Percentiles rank a stretch among this genome's conserved stretches.
Evolutionary conservation across 1,140 invertebrate genomes (phyloP).

Genomic region (Galendromus occidentalis): DNA sequence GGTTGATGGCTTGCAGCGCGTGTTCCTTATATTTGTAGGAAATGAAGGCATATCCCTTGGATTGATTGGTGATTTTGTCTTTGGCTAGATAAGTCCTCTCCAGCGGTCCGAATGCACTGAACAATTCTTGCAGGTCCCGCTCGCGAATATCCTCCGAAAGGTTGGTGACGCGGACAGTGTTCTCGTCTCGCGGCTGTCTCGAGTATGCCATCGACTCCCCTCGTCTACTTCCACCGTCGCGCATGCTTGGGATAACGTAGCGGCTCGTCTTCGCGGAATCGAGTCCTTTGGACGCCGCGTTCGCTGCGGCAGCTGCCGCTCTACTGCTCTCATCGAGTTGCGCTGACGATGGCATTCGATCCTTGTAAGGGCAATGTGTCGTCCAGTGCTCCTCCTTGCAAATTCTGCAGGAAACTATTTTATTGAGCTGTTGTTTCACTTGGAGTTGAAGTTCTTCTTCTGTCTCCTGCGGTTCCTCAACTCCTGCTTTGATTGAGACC

Average conservation of each 20-base stretch:
- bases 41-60: slow-evolving; percentile 71
- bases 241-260: slow-evolving; percentile 61
- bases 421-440: slow-evolving; percentile 45
- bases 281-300: slow-evolving; percentile 14
- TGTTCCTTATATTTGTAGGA: slow-evolving; percentile 74
- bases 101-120: slow-evolving; percentile 70
- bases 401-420: slow-evolving; percentile 73
- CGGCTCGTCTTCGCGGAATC: slow-evolving; percentile 28
- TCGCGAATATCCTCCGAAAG: slow-evolving; percentile 88
- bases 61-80: slow-evolving; percentile 40
- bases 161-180: slow-evolving; percentile 88
- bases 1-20: slow-evolving; percentile 70
- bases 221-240: slow-evolving; percentile 50
- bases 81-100: slow-evolving; percentile 69
- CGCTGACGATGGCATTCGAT: slow-evolving; percentile 36
- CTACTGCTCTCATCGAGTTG: slow-evolving; percentile 10
- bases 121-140: slow-evolving; percentile 81
- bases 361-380: slow-evolving; percentile 85
- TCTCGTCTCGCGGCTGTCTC: slow-evolving; percentile 36
- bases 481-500: slow-evolving; percentile 33
- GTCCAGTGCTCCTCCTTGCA: slow-evolving; percentile 96
- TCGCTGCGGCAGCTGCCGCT: slow-evolving; percentile 12
- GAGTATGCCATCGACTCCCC: slow-evolving; percentile 44
- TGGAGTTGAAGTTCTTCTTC: slow-evolving; percentile 71
- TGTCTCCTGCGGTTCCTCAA: slow-evolving; percentile 56